Percentiles rank a stretch among this genome's conserved stretches.
Conservation (phyloP, 2,113 vertebrate genomes). For the Alethe diademata region DNA sequence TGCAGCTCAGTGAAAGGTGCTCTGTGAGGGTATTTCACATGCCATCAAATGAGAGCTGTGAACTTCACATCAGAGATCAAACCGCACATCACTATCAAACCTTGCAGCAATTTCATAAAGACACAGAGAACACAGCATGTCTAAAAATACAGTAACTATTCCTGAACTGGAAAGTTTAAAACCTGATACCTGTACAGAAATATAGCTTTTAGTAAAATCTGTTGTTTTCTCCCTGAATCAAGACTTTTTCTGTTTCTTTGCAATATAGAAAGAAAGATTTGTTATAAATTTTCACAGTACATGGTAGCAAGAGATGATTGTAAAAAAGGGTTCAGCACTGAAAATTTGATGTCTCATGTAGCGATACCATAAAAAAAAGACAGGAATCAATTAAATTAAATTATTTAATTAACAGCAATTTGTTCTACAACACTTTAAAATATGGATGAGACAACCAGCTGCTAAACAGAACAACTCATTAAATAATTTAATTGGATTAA, state of each 20-base stretch:
- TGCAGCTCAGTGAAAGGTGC: neutral
- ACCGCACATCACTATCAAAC: neutral
- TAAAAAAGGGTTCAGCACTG: neutral
- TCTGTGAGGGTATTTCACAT: neutral
- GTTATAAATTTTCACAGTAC: neutral
- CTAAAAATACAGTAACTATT: neutral
- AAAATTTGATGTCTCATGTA: neutral
- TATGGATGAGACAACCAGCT: conserved; percentile 55
- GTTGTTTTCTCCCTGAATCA: neutral
- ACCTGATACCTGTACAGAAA: neutral
- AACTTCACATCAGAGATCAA: neutral
- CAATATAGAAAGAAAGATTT: neutral
- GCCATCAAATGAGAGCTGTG: neutral
- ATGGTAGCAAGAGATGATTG: neutral
- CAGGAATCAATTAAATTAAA: conserved; percentile 21
- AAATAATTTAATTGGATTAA: conserved; percentile 59
- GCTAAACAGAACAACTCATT: conserved; percentile 53
- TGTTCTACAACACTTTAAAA: conserved; percentile 53
- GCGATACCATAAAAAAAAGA: neutral
- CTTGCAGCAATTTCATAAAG: neutral
- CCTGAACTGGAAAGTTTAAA: neutral
- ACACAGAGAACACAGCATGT: neutral
- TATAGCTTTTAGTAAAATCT: neutral
- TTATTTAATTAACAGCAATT: conserved; percentile 47
- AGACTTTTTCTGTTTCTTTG: neutral